Evolutionary conservation across 2,888 invertebrate genomes (phyloP), one percentile per base, ranked within the genome.

Genomic region (Ormyrus nitidulus): DNA sequence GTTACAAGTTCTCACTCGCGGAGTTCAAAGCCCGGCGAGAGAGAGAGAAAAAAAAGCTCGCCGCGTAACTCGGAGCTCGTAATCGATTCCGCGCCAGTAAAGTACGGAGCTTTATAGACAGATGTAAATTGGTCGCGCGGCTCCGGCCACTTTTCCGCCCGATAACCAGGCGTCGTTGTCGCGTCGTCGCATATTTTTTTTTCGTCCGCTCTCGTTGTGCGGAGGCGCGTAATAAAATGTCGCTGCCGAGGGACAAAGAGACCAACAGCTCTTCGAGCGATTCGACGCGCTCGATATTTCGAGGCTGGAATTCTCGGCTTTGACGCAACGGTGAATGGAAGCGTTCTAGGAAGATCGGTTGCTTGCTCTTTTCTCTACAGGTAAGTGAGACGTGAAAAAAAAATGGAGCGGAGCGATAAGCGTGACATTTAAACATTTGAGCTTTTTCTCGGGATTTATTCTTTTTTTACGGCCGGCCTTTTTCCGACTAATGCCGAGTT

Each of bases 201-300:
- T 48, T 69, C 48, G 9, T 58, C 34, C 58, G 9, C 56, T 56
- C 9, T 51, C n/a, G 5, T 59, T 68, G 51, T n/a, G 48, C 68
- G 8, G 6, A 13, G 44, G 44, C 49, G 53, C 9, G 51, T 72
- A 72, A 72, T 62, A 59, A 72, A 71, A 72, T 2, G 11, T 13
- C 10, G 6, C 7, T 6, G 53, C 4, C 54, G 61, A 68, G 53
- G 61, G 46, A 44, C 58, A 49, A 59, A 11, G 48, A 58, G 10
- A 48, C 6, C 1, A 59, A 51, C n/a, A 44, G 44, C 4, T 4
- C 4, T 4, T n/a, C 9, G 49, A 54, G 49, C 49, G 66, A 66
- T 78, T 78, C 49, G 72, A 68, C 7, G 13, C 72, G 78, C 78
- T 54, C 54, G 68, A 73, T 78, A 73, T 78, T 78, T 78, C 13